Evolutionary conservation across 2,888 invertebrate species (phyloP).

Genomic region (Heliconius aoede): DNA sequence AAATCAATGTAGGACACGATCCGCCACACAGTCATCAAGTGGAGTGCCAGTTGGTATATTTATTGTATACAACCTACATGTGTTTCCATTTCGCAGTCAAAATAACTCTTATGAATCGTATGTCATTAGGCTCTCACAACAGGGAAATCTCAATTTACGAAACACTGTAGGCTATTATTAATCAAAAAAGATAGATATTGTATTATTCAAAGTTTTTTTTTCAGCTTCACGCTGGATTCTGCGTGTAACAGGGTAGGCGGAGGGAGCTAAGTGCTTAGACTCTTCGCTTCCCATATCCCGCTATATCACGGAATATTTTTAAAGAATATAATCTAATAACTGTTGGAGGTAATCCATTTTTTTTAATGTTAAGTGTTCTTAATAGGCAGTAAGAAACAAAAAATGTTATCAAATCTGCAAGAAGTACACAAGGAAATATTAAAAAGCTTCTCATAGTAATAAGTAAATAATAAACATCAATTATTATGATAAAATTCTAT

Average conservation of each 20-base stretch:
- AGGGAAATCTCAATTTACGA: conserved; percentile 34
- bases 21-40: conserved; percentile 27
- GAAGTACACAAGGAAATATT: neutral
- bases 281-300: too few species aligned
- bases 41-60: conserved; percentile 39
- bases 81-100: conserved; percentile 37
- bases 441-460: neutral
- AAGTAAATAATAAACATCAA: neutral
- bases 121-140: conserved; percentile 38
- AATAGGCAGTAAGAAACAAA: neutral
- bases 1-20: neutral
- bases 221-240: too few species aligned
- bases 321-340: too few species aligned
- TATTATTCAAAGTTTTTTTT: neutral
- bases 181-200: conserved; percentile 31
- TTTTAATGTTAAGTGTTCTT: too few species aligned
- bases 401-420: neutral
- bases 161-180: conserved; percentile 34
- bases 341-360: neutral
- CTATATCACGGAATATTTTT: too few species aligned
- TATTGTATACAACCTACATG: conserved; percentile 37
- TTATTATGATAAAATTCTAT: neutral
- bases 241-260: too few species aligned
- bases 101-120: conserved; percentile 47
- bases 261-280: too few species aligned